Evolutionary conservation across 2,888 invertebrate genomes (phyloP).

Genomic region (Acanthosepion esculentum): DNA sequence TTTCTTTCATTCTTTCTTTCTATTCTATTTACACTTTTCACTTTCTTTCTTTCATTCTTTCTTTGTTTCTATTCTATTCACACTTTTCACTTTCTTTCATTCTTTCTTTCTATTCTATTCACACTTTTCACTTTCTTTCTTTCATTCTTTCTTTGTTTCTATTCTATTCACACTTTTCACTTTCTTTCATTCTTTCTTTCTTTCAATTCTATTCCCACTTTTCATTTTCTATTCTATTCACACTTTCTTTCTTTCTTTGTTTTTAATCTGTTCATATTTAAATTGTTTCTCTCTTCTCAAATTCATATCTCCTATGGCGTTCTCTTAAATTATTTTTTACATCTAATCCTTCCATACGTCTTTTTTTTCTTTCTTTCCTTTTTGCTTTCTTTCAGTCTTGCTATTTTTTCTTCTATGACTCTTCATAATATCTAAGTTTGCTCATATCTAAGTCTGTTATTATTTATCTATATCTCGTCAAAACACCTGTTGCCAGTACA

Average conservation of each 20-base stretch:
- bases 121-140: no score
- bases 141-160: background rate
- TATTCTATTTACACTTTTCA: background rate
- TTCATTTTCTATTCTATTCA: no score
- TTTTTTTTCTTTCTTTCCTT: no score
- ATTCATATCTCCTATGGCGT: no score
- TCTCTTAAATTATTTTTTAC: no score
- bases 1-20: no score
- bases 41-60: no score
- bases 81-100: no score
- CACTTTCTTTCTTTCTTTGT: no score
- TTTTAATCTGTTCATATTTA: no score
- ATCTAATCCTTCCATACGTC: no score
- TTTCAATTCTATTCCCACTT: background rate
- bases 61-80: background rate
- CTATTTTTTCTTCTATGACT: background rate
- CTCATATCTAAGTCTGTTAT: background rate
- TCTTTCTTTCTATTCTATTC: accelerated
- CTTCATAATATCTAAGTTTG: background rate
- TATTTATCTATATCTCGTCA: background rate
- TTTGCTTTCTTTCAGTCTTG: background rate
- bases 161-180: background rate
- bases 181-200: background rate
- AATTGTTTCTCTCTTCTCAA: no score
- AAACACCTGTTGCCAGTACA: background rate